Conservation (phyloP, 1,140 invertebrate genomes). For the Charaxes varanes region DNA sequence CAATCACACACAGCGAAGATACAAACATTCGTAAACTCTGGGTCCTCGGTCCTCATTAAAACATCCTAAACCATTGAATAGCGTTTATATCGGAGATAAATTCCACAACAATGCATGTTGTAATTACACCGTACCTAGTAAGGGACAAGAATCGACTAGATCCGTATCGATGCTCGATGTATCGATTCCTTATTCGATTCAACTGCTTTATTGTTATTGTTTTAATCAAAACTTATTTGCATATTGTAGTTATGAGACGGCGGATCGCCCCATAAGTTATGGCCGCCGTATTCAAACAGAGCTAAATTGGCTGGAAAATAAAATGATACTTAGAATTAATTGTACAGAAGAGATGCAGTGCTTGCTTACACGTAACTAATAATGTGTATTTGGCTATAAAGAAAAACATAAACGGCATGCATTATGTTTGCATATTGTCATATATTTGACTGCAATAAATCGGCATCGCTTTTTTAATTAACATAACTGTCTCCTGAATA, state of each 20-base stretch:
- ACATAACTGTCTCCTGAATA: too few relatives aligned
- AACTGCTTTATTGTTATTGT: constrained; percentile 58
- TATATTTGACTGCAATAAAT: too few relatives aligned
- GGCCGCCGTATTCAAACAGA: constrained; percentile 10
- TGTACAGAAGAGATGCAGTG: background rate
- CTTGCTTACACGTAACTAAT: too few relatives aligned
- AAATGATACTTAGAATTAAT: constrained; percentile 9
- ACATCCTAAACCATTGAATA: constrained; percentile 18
- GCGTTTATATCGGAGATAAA: constrained; percentile 41
- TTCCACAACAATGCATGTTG: constrained; percentile 52
- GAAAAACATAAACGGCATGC: too few relatives aligned
- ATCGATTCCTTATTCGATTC: constrained; percentile 61
- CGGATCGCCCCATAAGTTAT: constrained; percentile 5
- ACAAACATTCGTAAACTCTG: background rate
- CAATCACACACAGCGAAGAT: too few relatives aligned
- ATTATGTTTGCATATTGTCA: too few relatives aligned
- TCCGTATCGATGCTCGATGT: constrained; percentile 41
- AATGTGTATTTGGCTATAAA: too few relatives aligned
- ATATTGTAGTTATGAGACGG: constrained; percentile 23
- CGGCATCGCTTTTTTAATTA: too few relatives aligned
- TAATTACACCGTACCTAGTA: constrained; percentile 63
- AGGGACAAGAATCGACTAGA: constrained; percentile 61
- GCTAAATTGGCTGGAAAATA: constrained; percentile 18
- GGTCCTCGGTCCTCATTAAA: constrained; percentile 18
- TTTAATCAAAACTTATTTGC: constrained; percentile 57